These are phyloP conservation scores for Bergia sp. DNA, from an alignment of 92 coral and sea anemone species.

Conservation along the genomic window DNA sequence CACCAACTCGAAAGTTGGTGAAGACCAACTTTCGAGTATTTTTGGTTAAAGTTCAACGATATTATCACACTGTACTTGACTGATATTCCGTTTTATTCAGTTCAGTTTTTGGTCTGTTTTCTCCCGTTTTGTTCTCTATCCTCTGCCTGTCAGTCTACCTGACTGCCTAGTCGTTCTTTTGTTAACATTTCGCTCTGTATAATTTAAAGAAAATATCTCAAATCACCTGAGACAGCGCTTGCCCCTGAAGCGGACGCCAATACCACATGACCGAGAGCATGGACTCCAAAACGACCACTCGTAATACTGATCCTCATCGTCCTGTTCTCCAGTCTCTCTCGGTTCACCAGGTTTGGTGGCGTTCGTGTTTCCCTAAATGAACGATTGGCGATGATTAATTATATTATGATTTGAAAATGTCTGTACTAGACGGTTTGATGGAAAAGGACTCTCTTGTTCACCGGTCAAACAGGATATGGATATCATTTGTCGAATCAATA, in stretches of 20 bases:
- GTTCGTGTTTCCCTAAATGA: not conserved
- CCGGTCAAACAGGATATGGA: too few species aligned
- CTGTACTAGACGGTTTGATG: not conserved
- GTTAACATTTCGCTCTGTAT: too few species aligned
- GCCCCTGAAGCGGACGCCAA: slow-evolving; percentile 77
- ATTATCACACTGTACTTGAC: not conserved
- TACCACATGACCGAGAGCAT: slow-evolving; percentile 84
- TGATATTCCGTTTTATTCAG: too few species aligned
- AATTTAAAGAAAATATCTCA: not conserved
- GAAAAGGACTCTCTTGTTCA: too few species aligned
- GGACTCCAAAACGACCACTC: slow-evolving; percentile 91
- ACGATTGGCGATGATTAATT: not conserved
- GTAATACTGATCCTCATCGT: slow-evolving; percentile 44
- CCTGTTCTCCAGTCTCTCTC: slow-evolving; percentile 17
- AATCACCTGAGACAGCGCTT: slow-evolving; percentile 73
- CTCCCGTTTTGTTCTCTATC: not conserved
- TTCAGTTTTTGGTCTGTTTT: not conserved
- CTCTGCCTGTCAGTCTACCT: not conserved
- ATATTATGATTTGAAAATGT: not conserved
- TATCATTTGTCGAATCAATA: too few species aligned
- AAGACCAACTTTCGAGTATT: too few species aligned
- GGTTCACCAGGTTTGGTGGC: not conserved
- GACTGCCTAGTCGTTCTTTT: too few species aligned
- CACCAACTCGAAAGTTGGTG: too few species aligned
- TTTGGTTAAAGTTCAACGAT: too few species aligned